Evolutionary conservation across 2,113 vertebrate species (phyloP).

Genomic region (Malurus melanocephalus): DNA sequence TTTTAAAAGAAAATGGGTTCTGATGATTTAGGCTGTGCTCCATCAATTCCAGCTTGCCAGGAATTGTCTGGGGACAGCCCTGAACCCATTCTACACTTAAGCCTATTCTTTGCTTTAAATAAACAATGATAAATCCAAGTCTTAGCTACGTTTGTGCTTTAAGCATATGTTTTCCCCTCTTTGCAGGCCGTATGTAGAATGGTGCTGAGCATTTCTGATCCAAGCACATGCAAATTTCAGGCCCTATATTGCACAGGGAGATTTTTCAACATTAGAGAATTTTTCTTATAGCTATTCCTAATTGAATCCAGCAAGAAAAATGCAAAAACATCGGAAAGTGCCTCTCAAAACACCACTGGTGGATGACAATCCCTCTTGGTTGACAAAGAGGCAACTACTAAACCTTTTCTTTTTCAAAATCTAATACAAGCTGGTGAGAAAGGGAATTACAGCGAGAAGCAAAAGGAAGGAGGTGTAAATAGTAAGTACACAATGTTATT

Average conservation of each 20-base stretch:
- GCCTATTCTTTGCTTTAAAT: neutral
- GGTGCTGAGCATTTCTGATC: neutral
- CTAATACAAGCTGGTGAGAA: neutral
- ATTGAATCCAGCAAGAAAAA: neutral
- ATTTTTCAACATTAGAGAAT: neutral
- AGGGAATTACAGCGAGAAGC: neutral
- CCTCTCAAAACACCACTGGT: neutral
- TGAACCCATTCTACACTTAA: neutral
- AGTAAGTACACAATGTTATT: neutral
- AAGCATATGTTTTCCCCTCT: neutral
- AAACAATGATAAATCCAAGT: neutral
- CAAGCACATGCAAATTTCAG: neutral
- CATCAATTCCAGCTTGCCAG: neutral
- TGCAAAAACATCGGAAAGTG: neutral
- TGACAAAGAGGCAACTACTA: neutral
- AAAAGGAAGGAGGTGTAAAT: neutral
- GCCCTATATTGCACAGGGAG: neutral
- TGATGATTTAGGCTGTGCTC: neutral
- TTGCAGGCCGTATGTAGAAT: neutral
- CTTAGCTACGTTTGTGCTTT: neutral
- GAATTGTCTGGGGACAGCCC: neutral
- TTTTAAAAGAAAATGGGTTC: slow-evolving; percentile 18
- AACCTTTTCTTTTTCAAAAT: neutral
- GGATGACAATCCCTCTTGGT: neutral
- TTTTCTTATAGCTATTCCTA: neutral